A percentile compares a stretch with the other conserved stretches of the same genome.
Evolutionary conservation across 2,113 vertebrate species (phyloP).

Genomic region (Camelus dromedarius): DNA sequence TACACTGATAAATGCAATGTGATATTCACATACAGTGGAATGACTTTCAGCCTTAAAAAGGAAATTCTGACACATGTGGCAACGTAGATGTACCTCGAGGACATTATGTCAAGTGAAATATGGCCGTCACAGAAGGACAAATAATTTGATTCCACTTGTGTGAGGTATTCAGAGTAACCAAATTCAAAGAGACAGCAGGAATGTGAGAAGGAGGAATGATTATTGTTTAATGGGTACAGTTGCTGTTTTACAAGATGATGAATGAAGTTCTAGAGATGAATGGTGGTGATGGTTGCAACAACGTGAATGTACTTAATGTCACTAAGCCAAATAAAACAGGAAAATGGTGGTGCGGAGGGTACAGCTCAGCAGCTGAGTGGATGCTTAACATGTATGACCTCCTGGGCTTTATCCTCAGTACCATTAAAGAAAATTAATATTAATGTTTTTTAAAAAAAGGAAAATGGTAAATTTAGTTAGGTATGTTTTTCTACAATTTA

Average conservation of each 20-base stretch:
- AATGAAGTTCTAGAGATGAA: neutral
- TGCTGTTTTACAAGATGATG: neutral
- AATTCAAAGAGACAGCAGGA: neutral
- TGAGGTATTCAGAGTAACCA: neutral
- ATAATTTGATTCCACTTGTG: neutral
- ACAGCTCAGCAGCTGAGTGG: too few relatives aligned
- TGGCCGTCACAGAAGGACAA: neutral
- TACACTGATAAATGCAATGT: neutral
- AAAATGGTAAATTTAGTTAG: neutral
- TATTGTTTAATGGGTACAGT: neutral
- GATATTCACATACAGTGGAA: neutral
- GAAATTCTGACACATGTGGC: neutral
- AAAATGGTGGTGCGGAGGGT: too few relatives aligned
- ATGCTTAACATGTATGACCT: too few relatives aligned
- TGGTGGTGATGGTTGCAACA: neutral
- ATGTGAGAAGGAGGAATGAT: neutral
- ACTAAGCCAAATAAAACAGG: neutral
- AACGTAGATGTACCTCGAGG: neutral
- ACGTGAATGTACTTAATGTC: neutral
- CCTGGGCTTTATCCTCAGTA: too few relatives aligned
- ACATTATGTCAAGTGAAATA: neutral
- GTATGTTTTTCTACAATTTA: neutral
- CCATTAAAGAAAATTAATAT: too few relatives aligned
- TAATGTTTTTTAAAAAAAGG: neutral
- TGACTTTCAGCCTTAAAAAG: neutral